These are phyloP conservation scores for Herpetotheres cachinnans DNA, from an alignment of 2,113 vertebrate species.

Conservation along the genomic window DNA sequence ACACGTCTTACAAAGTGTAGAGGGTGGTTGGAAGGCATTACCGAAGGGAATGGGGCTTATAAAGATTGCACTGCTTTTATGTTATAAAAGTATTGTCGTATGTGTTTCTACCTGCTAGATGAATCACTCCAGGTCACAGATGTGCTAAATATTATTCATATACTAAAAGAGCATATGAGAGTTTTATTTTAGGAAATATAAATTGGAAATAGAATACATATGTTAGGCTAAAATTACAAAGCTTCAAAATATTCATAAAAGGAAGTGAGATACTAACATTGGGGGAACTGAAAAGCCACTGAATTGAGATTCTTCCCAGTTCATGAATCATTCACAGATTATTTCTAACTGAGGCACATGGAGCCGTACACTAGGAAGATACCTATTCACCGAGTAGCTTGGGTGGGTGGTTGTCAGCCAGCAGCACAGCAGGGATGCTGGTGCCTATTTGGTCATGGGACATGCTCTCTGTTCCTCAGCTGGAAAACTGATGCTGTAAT, in stretches of 20 bases:
- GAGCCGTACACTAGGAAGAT: not conserved
- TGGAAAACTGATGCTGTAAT: not conserved
- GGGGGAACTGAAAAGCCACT: not conserved
- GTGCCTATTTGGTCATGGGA: not conserved
- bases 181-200: not conserved
- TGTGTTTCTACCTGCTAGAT: not conserved
- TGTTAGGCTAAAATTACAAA: not conserved
- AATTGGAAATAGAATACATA: not conserved
- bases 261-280: not conserved
- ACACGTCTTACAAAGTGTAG: not conserved
- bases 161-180: not conserved
- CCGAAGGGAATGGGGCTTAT: not conserved
- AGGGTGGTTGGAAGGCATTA: not conserved
- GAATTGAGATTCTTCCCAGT: not conserved
- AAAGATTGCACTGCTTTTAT: not conserved
- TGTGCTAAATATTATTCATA: not conserved
- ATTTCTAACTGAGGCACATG: not conserved
- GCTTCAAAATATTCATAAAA: not conserved
- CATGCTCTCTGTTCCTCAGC: not conserved
- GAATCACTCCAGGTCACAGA: not conserved
- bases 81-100: not conserved
- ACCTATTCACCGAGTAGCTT: not conserved
- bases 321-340: not conserved
- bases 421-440: not conserved
- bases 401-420: not conserved